phyloP scores from a whole-genome alignment of 2,797 vertebrate genomes.

The Anabacerthia variegaticeps region DNA sequence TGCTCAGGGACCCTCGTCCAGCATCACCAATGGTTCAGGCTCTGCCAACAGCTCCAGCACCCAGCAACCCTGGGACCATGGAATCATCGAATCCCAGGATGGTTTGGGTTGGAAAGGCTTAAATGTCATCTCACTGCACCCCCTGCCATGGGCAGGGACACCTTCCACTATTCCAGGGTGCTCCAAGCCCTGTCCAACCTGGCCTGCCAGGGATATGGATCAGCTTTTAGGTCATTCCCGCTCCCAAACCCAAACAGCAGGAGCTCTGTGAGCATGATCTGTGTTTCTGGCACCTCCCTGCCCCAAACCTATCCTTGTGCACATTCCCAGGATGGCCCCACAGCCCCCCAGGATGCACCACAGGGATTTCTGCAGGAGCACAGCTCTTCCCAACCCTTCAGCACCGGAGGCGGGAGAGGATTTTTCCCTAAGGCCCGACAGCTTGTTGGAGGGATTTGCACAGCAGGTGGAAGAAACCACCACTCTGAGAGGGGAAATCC shows the following conservation, averaged over 20 bases:
- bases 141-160: not conserved
- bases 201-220: fast-evolving
- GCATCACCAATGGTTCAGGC: fast-evolving
- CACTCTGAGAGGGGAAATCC: not conserved
- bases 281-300: fast-evolving
- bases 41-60: not conserved
- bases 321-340: not conserved
- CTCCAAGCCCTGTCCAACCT: not conserved
- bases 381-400: not conserved
- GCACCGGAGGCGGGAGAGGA: not conserved
- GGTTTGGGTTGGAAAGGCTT: not conserved
- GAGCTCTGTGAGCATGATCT: fast-evolving
- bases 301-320: not conserved
- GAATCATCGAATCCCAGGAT: not conserved
- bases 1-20: not conserved
- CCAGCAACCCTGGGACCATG: not conserved
- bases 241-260: not conserved
- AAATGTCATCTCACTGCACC: not conserved
- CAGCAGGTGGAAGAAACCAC: not conserved
- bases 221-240: not conserved
- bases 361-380: fast-evolving
- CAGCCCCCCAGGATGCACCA: fast-evolving
- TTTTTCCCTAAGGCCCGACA: not conserved
- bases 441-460: not conserved
- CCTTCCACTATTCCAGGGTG: not conserved